phyloP scores from a whole-genome alignment of 2,888 invertebrate species.

The Oxyteleia sp. region DNA sequence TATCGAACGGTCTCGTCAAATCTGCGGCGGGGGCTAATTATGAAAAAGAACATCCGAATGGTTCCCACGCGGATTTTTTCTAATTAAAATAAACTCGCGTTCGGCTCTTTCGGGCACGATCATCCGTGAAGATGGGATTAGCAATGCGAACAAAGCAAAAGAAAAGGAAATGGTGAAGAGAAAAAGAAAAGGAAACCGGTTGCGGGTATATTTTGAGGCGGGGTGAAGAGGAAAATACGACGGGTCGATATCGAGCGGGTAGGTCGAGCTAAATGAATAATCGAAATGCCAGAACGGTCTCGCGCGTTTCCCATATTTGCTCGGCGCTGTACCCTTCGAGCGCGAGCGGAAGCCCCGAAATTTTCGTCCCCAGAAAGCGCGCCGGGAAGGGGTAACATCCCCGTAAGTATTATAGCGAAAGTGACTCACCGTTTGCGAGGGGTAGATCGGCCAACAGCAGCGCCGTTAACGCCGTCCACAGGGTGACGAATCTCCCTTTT shows the following conservation, averaged over 20 bases:
- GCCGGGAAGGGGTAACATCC: constrained; percentile 36
- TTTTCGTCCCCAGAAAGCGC: constrained; percentile 64
- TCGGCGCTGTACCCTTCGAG: constrained; percentile 48
- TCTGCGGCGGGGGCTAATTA: not conserved
- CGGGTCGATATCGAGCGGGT: constrained; percentile 70
- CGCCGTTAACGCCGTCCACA: constrained; percentile 80
- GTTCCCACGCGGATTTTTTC: constrained; percentile 32
- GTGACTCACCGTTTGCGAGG: constrained; percentile 86
- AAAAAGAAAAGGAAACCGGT: constrained; percentile 1
- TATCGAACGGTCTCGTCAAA: no score
- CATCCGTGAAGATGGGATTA: constrained; percentile 46
- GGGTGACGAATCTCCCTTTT: constrained; percentile 82
- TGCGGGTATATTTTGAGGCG: constrained; percentile 15
- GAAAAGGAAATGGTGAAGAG: not conserved
- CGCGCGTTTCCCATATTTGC: constrained; percentile 74
- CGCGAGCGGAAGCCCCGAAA: constrained; percentile 72
- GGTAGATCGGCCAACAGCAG: constrained; percentile 80
- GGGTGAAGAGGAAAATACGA: constrained; percentile 52
- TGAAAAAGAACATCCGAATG: not conserved
- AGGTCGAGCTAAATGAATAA: constrained; percentile 77
- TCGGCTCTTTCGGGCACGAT: constrained; percentile 26
- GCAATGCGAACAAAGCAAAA: not conserved
- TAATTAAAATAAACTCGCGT: constrained; percentile 38
- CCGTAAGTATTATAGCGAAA: constrained; percentile 76
- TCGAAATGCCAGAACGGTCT: constrained; percentile 75